A percentile compares a stretch with the other conserved stretches of the same genome.
phyloP scores from a whole-genome alignment of 2,797 vertebrate species.

The Pangasius larnaudii region DNA sequence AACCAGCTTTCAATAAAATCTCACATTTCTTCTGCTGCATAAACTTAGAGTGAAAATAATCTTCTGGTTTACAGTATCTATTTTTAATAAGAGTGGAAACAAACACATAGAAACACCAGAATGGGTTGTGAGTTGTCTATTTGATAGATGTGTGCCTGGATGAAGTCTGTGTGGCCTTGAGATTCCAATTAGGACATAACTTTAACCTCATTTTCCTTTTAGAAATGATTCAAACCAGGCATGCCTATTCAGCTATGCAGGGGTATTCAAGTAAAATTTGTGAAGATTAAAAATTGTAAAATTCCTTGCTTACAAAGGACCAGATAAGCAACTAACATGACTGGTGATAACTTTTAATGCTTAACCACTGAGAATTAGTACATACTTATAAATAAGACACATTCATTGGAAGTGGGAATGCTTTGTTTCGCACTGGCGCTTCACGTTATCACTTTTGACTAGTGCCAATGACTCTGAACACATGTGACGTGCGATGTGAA shows the following conservation, averaged over 20 bases:
- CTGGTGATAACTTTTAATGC: background rate
- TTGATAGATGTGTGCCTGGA: slow-evolving; percentile 45
- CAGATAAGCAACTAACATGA: background rate
- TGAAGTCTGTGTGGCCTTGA: background rate
- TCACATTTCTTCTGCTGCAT: slow-evolving; percentile 59
- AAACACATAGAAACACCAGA: background rate
- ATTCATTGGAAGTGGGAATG: background rate
- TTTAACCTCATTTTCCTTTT: background rate
- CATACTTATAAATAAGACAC: background rate
- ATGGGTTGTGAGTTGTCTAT: slow-evolving; percentile 31
- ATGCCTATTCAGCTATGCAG: background rate
- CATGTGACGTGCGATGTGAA: background rate
- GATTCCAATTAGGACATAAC: background rate
- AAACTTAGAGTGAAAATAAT: slow-evolving; percentile 71
- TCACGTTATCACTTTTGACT: background rate
- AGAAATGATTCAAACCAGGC: background rate
- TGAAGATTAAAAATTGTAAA: background rate
- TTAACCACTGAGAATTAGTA: background rate
- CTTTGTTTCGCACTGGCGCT: background rate
- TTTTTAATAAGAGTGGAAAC: slow-evolving; percentile 64
- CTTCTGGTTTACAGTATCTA: slow-evolving; percentile 62
- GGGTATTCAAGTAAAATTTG: background rate
- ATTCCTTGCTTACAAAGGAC: background rate
- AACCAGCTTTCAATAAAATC: slow-evolving; percentile 62
- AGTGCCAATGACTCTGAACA: background rate